Base-by-base conservation (phyloP, 2,113 vertebrate genomes). In the Calonectris borealis region DNA sequence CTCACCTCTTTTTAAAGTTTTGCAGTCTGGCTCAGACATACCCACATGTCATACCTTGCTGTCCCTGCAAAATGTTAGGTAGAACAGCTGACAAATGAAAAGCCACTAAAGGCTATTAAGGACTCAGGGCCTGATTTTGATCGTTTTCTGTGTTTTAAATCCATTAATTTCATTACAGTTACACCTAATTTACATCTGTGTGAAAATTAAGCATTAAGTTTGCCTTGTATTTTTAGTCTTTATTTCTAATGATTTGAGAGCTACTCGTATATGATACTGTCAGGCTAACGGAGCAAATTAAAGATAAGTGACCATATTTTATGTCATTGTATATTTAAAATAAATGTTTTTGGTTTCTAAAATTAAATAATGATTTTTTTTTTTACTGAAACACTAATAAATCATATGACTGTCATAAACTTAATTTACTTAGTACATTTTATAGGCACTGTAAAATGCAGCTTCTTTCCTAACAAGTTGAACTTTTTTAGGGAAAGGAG, bases 301-400 rank as follows among this genome's bases (percentile, higher is more conserved):
- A 85, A 93, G n/a, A 90, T 22, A 66, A 92, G 73, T 44, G 58
- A 54, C 65, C 62, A 21, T 72, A 75, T 88, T 77, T 85, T 81
- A 86, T 71, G 49, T 34, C 54, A 86, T 32, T 61, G 31, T 92
- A 32, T 81, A 40, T 60, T 57, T 73, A n/a, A 91, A 95, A 86
- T 29, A 68, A 62, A 64, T 79, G 3, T 46, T 42, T 87, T 92
- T 72, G 32, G 13, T 71, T 95, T 94, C 58, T 82, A 86, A 85
- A 91, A 92, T 82, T 65, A 83, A 81, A 64, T 51, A 48, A 60
- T n/a, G 36, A n/a, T 2, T 22, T 32, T 73, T 80, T 80, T 91
- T 81, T 81, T 66, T n/a, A 73, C 42, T 80, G 34, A 88, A 91
- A 80, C 14, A 34, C 19, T 93, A 77, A 77, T 78, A 92, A 90